Conservation (phyloP, 2,888 invertebrate species). For the Aphodius sticticus region DNA sequence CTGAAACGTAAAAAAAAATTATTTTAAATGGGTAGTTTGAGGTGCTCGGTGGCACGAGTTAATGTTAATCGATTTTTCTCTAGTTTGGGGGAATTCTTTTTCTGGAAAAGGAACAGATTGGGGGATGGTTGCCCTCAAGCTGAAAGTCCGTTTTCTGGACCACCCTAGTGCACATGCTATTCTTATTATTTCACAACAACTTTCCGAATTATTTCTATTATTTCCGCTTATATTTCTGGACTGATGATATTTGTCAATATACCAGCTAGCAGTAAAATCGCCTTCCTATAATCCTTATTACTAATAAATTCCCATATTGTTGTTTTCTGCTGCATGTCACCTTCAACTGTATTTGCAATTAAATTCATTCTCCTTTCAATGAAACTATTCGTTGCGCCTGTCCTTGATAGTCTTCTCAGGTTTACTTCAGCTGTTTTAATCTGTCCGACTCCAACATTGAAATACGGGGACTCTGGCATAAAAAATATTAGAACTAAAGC, state of each 20-base stretch:
- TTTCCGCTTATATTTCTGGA: too few species aligned
- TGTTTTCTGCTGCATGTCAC: constrained; percentile 53
- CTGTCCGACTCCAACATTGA: constrained; percentile 56
- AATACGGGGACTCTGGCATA: constrained; percentile 63
- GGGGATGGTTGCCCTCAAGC: too few species aligned
- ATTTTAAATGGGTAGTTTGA: too few species aligned
- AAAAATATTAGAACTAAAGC: constrained; percentile 56
- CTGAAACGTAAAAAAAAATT: too few species aligned
- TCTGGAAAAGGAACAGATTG: too few species aligned
- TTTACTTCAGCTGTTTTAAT: constrained; percentile 51
- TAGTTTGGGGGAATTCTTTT: too few species aligned
- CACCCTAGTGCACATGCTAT: too few species aligned
- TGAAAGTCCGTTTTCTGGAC: too few species aligned
- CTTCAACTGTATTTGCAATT: constrained; percentile 53
- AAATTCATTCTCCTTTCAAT: constrained; percentile 57
- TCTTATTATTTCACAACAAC: too few species aligned
- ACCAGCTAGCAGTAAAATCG: constrained; percentile 38
- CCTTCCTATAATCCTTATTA: constrained; percentile 39
- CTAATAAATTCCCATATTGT: constrained; percentile 53
- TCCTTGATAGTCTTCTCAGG: constrained; percentile 50
- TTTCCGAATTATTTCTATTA: too few species aligned
- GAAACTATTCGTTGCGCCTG: constrained; percentile 52
- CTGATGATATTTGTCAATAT: background rate
- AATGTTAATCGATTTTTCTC: too few species aligned
- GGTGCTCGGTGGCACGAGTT: too few species aligned